Percentiles rank a stretch among this genome's conserved stretches.
phyloP scores from a whole-genome alignment of 2,888 invertebrate genomes.

The Lapara coniferarum region DNA sequence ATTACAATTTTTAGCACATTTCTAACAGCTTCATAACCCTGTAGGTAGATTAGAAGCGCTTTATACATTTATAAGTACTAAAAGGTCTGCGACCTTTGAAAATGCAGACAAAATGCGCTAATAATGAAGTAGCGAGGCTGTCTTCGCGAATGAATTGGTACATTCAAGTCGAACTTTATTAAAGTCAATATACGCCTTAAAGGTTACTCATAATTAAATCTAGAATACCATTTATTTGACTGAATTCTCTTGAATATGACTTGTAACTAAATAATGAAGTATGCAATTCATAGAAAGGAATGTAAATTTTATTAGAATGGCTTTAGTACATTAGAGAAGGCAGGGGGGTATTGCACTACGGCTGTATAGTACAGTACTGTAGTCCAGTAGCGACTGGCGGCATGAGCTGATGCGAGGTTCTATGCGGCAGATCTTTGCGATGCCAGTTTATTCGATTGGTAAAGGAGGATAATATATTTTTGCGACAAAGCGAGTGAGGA shows the following conservation, averaged over 20 bases:
- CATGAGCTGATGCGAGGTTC: too few relatives aligned
- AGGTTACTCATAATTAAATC: neutral
- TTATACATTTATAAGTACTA: too few relatives aligned
- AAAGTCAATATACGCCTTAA: neutral
- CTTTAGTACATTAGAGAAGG: neutral
- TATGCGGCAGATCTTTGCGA: too few relatives aligned
- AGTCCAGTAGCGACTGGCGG: too few relatives aligned
- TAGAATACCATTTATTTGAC: neutral
- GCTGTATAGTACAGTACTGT: too few relatives aligned
- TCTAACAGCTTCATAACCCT: neutral
- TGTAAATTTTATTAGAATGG: conserved; percentile 12
- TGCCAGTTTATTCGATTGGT: too few relatives aligned
- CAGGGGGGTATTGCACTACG: neutral
- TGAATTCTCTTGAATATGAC: neutral
- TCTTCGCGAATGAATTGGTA: neutral
- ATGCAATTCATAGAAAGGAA: neutral
- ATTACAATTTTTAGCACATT: neutral
- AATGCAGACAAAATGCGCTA: neutral
- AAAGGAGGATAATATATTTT: too few relatives aligned
- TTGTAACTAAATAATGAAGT: neutral
- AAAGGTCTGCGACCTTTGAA: too few relatives aligned
- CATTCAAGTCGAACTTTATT: neutral
- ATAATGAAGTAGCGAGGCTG: neutral
- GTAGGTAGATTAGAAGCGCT: neutral
- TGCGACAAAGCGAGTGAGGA: too few relatives aligned